phyloP scores from a whole-genome alignment of 1,140 invertebrate genomes.

The Prorops nasuta region DNA sequence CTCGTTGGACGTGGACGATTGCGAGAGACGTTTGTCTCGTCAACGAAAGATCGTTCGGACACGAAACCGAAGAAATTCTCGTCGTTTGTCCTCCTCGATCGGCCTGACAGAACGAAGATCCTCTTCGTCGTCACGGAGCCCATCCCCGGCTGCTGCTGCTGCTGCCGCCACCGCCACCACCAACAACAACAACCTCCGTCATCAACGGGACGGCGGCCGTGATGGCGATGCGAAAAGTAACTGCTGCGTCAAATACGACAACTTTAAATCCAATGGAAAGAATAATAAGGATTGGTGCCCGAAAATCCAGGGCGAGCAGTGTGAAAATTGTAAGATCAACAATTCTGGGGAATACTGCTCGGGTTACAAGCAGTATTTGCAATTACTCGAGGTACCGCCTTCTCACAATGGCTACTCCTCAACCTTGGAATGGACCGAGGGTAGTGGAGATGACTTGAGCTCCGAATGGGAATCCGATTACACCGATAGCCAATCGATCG shows the following conservation, averaged over 20 bases:
- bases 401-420: no score
- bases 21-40: constrained; percentile 22
- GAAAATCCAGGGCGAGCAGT: not conserved
- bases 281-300: no score
- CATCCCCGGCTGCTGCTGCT: constrained; percentile 31
- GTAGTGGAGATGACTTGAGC: constrained; percentile 82
- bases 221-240: no score
- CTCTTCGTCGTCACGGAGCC: constrained; percentile 42
- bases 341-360: constrained; percentile 27
- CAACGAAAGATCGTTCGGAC: constrained; percentile 38
- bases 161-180: not conserved
- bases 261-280: no score
- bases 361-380: constrained; percentile 79
- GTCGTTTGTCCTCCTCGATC: constrained; percentile 33
- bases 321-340: no score
- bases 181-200: no score
- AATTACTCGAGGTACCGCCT: constrained; percentile 70
- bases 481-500: constrained; percentile 9
- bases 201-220: no score
- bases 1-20: constrained; percentile 22
- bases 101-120: constrained; percentile 27
- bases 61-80: constrained; percentile 33
- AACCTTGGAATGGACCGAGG: constrained; percentile 80
- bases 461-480: constrained; percentile 88
- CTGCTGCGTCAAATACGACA: no score